Evolutionary conservation across 2,888 invertebrate species (phyloP), one percentile per base, ranked within the genome.

Genomic region (Psylliodes chrysocephalus): DNA sequence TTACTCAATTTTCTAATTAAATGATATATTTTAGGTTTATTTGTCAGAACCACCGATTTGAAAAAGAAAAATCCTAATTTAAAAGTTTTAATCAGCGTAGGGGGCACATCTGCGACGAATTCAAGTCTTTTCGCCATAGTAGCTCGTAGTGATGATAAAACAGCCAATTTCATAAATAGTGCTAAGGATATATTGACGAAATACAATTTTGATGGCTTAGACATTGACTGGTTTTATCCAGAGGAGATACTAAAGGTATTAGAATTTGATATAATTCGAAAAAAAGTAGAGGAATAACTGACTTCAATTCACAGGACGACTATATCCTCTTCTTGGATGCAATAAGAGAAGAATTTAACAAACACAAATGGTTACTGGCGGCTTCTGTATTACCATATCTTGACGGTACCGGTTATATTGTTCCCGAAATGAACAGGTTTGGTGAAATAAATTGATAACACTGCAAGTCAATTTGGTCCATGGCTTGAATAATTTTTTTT

Each of bases 151-250:
- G 44, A 72, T 2, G n/a, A 6, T 0, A 75, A 72, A 61, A 63
- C 73, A 8, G 60, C 66, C 7, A 61, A 64, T n/a, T 70, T 75
- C 56, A 67, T 71, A 12, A 51, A 67, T 7, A 73, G 73, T 54
- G 69, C 73, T 1, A 66, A 60, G 4, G 52, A 70, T 3, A 67
- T 74, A 17, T 54, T 70, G 5, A 55, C 68, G 42, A 68, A 63
- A 6, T 75, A 72, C 33, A 67, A 72, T 55, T 76, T 69, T 60
- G 75, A 76, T 61, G 76, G 76, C 2, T 57, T 76, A 7, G 74
- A 76, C 44, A 64, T 76, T 4, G 76, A 76, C 56, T 76, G 75
- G 76, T 72, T 71, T 60, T 70, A 69, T 56, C 76, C 76, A 18
- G 47, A 57, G 6, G 10, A n/a, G 15, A 10, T 35, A 22, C 33